These are phyloP conservation scores for Apodemia hepburni DNA, from an alignment of 2,888 invertebrate species.

Conservation along the genomic window DNA sequence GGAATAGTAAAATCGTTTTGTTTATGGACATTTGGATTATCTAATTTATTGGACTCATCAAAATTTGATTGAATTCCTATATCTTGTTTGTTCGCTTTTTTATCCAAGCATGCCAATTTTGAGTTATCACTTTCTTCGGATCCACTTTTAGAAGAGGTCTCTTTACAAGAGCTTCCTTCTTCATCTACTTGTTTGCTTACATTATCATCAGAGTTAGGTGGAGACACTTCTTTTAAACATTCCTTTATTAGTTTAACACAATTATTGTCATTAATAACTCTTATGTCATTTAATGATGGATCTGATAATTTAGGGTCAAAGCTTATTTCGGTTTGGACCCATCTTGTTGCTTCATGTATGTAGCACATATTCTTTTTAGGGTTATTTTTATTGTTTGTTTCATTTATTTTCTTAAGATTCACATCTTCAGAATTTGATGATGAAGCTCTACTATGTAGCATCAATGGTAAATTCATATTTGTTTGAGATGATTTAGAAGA, in stretches of 20 bases:
- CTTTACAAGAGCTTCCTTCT: not conserved
- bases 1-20: slow-evolving; percentile 55
- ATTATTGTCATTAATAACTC: slow-evolving; percentile 46
- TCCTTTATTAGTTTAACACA: slow-evolving; percentile 50
- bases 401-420: slow-evolving; percentile 21
- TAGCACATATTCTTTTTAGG: slow-evolving; percentile 18
- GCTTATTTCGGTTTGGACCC: slow-evolving; percentile 67
- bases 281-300: slow-evolving; percentile 58
- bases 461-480: slow-evolving; percentile 41
- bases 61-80: slow-evolving; percentile 34
- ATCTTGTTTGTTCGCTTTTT: slow-evolving; percentile 26
- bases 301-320: slow-evolving; percentile 64
- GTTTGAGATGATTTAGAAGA: slow-evolving; percentile 61
- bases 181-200: slow-evolving; percentile 17
- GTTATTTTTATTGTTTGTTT: slow-evolving; percentile 19
- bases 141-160: slow-evolving; percentile 17
- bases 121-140: not conserved
- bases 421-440: slow-evolving; percentile 30
- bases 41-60: slow-evolving; percentile 23
- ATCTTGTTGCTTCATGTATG: slow-evolving; percentile 51
- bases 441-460: slow-evolving; percentile 37
- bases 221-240: slow-evolving; percentile 39
- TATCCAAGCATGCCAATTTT: not conserved
- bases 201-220: slow-evolving; percentile 22
- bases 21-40: slow-evolving; percentile 20